Base-by-base conservation (phyloP, 2,888 invertebrate genomes). In the Melitaea athalia region DNA sequence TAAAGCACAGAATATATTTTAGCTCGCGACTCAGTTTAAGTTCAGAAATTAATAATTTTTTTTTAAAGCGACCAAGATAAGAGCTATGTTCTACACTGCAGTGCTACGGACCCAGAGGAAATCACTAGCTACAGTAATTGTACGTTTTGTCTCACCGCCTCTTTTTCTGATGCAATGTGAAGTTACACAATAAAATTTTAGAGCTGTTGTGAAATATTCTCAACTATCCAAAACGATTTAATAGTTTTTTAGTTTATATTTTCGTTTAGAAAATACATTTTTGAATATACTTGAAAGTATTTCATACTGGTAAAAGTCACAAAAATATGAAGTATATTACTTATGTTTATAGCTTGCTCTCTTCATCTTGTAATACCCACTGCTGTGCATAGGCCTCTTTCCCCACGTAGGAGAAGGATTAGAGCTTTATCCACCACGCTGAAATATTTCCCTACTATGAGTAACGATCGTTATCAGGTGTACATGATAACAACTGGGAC, bases 91-190 rank as follows among this genome's bases (percentile, higher is more conserved):
- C 70, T 53, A 68, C 73, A 69, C 69, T 68, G 75, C 77, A 74
- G 69, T 68, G 76, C 70, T 69, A 71, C 67, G 64, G 64, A 72
- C 84, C 77, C 82, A 14, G 38, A 90, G 91, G 91, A 91, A 91
- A 91, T 91, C 87, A 89, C 76, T 74, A 77, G 77, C 79, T 79
- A 76, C 79, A 84, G 83, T 89, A 87, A 88, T 89, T 89, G 86
- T 82, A 77, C 81, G 79, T 81, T 86, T 81, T 83, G 77, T 83
- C 81, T 79, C 79, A 80, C 76, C 74, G 63, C 69, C 68, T 69
- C 72, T 76, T 72, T 75, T 76, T 75, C 73, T 72, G 73, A 76
- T 74, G 65, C 70, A 72, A 67, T 65, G 64, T 71, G 68, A 75
- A 74, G 71, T 73, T 75, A 67, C 57, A 73, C 72, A 76, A 72